Evolutionary conservation across 2,888 invertebrate species (phyloP).

Genomic region (Lasioglossum calceatum): DNA sequence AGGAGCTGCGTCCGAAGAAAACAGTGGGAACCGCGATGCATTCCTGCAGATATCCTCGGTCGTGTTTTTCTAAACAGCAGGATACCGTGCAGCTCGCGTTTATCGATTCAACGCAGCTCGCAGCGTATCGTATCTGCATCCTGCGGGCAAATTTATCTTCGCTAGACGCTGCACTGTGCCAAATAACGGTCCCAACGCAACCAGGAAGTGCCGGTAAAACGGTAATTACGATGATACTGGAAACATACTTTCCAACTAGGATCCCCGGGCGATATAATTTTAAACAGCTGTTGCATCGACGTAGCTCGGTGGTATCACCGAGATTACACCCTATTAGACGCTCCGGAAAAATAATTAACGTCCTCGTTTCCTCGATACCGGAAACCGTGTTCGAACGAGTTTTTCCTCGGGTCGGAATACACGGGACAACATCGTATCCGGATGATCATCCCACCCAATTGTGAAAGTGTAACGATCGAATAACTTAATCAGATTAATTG

Average conservation of each 20-base stretch:
- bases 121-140: slow-evolving; percentile 38
- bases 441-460: neutral
- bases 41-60: neutral
- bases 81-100: neutral
- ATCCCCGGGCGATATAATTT: slow-evolving; percentile 50
- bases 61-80: slow-evolving; percentile 1
- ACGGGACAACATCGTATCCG: neutral
- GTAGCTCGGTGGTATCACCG: neutral
- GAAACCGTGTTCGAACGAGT: neutral
- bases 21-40: neutral
- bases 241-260: slow-evolving; percentile 73
- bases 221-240: slow-evolving; percentile 69
- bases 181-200: slow-evolving; percentile 65
- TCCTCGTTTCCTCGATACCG: neutral
- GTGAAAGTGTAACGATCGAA: neutral
- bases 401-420: neutral
- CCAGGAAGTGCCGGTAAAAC: slow-evolving; percentile 65
- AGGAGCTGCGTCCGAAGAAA: neutral
- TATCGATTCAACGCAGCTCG: slow-evolving; percentile 20
- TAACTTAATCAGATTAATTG: neutral
- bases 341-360: neutral
- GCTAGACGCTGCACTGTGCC: slow-evolving; percentile 65
- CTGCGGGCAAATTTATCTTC: slow-evolving; percentile 55
- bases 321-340: neutral
- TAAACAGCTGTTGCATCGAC: slow-evolving; percentile 29